A percentile compares a stretch with the other conserved stretches of the same genome.
These are phyloP conservation scores for Drosophila setifemur DNA, from an alignment of 1,140 invertebrate genomes.

Conservation along the genomic window DNA sequence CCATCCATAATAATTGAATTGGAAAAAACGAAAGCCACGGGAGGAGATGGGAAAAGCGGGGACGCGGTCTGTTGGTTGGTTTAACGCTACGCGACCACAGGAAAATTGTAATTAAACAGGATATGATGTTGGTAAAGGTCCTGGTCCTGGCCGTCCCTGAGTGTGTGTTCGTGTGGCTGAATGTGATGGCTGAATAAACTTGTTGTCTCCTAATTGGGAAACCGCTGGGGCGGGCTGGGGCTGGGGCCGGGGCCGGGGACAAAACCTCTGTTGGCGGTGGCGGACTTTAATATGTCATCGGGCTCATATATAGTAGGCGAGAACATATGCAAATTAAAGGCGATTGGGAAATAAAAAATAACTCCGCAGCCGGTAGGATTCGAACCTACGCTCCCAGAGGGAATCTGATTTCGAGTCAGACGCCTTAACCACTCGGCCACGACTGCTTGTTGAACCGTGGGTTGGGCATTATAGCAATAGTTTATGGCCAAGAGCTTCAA, in stretches of 20 bases:
- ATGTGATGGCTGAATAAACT: conserved; percentile 58
- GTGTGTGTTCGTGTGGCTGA: conserved; percentile 8
- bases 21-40: conserved; percentile 57
- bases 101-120: conserved; percentile 79
- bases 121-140: conserved; percentile 62
- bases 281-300: conserved; percentile 27
- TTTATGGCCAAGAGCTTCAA: too few relatives aligned
- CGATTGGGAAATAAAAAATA: not conserved
- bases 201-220: conserved; percentile 58
- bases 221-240: not conserved
- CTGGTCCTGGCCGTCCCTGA: conserved; percentile 2
- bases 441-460: conserved; percentile 84
- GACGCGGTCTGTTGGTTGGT: conserved; percentile 36
- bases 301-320: not conserved
- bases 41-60: not conserved
- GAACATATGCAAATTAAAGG: not conserved
- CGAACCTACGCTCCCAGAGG: conserved; percentile 93
- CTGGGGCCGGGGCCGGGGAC: not conserved
- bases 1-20: conserved; percentile 75
- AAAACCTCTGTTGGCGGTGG: conserved; percentile 7
- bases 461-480: too few relatives aligned
- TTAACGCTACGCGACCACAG: conserved; percentile 77
- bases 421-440: conserved; percentile 94
- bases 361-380: conserved; percentile 90
- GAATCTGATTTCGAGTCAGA: conserved; percentile 93